Percentiles rank a stretch among this genome's conserved stretches.
phyloP scores from a whole-genome alignment of 2,113 vertebrate species.

The Alectura lathami region DNA sequence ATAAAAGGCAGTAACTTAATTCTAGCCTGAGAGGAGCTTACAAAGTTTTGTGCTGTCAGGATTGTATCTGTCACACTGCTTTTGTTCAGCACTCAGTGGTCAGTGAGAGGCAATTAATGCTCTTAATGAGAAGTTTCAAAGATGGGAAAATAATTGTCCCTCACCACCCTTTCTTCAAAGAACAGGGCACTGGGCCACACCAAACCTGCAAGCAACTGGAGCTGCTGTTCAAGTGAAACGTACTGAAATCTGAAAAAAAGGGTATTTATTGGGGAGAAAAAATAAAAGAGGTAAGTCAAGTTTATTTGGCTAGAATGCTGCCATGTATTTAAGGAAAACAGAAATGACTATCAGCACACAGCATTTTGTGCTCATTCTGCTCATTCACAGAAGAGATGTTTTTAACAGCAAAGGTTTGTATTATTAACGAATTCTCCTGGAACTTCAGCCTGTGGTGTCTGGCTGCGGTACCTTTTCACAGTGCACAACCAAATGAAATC shows the following conservation, averaged over 20 bases:
- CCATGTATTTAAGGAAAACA: slow-evolving; percentile 44
- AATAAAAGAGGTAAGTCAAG: background rate
- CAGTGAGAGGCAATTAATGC: background rate
- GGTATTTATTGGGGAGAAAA: background rate
- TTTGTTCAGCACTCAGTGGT: background rate
- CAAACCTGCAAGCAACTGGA: background rate
- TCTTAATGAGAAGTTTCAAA: background rate
- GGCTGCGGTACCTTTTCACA: background rate
- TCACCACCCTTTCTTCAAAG: background rate
- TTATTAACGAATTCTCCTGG: background rate
- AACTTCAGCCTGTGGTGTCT: background rate
- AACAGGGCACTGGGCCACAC: background rate
- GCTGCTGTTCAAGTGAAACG: background rate
- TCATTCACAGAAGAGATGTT: background rate
- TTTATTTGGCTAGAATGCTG: slow-evolving; percentile 12
- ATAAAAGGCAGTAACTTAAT: background rate
- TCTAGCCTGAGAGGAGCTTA: background rate
- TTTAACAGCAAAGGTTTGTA: background rate
- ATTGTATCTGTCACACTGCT: background rate
- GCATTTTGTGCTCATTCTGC: background rate
- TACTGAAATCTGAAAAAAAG: background rate
- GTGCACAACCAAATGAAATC: background rate
- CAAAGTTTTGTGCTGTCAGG: background rate
- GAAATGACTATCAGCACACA: background rate
- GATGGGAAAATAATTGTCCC: background rate